phyloP scores from a whole-genome alignment of 2,888 invertebrate genomes.

The Pyrgus malvae region DNA sequence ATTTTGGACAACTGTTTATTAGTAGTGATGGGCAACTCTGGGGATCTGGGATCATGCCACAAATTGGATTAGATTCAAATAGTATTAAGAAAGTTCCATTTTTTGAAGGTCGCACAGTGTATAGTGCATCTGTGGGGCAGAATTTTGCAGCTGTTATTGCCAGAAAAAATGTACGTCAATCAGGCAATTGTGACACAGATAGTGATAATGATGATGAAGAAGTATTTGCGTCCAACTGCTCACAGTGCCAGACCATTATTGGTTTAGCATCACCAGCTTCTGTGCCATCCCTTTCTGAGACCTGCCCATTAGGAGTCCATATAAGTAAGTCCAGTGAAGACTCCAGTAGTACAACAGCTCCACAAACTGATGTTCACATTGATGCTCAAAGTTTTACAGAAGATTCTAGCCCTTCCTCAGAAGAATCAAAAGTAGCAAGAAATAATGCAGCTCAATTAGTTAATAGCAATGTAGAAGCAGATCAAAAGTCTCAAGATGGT shows the following conservation, averaged over 20 bases:
- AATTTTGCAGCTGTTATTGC: conserved; percentile 89
- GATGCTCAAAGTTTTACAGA: conserved; percentile 79
- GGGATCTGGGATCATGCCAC: conserved; percentile 86
- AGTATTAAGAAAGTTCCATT: conserved; percentile 85
- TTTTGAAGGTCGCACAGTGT: conserved; percentile 85
- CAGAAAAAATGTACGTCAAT: conserved; percentile 80
- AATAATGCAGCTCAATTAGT: conserved; percentile 61
- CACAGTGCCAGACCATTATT: conserved; percentile 83
- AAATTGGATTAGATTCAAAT: conserved; percentile 82
- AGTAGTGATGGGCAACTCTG: conserved; percentile 86
- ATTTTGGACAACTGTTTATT: conserved; percentile 84
- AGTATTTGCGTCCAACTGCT: conserved; percentile 85
- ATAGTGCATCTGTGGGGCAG: conserved; percentile 87
- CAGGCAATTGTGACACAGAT: conserved; percentile 81
- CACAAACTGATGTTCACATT: conserved; percentile 79
- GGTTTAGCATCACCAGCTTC: conserved; percentile 82
- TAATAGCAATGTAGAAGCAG: conserved; percentile 44
- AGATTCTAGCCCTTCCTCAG: conserved; percentile 81
- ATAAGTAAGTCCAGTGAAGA: conserved; percentile 83
- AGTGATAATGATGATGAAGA: conserved; percentile 83
- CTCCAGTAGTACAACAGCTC: conserved; percentile 82
- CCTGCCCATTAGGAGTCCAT: conserved; percentile 83
- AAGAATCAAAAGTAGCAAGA: conserved; percentile 77
- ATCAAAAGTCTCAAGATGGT: conserved; percentile 48
- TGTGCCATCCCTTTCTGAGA: conserved; percentile 83